Base-by-base conservation (phyloP, 2,113 vertebrate species). In the Mobula hypostoma region DNA sequence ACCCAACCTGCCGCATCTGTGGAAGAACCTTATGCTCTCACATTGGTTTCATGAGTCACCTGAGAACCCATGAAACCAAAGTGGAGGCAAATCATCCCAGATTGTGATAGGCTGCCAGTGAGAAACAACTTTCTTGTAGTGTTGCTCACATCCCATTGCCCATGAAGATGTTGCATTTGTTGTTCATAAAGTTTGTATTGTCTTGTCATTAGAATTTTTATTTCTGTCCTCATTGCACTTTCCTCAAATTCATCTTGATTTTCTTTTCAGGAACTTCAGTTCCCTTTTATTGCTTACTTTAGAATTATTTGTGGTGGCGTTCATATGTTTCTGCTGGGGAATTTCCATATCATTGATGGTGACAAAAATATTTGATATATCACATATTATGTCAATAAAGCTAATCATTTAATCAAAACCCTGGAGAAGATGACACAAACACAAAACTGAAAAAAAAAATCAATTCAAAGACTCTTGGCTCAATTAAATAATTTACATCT, bases 401-500 rank as follows among this genome's bases (percentile, higher is more conserved):
- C 32, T 36, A 32, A 36, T 27, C 17, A 15, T 66, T 68, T 19
- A 91, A 91, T 91, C 66, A 6, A 32, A 91, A 91, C n/a, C 19
- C 88, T 70, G 6, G 6, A 91, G 88, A 32, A 17, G 66, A 91
- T 91, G 61, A 70, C 63, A 91, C 17, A 91, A 91, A 70, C 8
- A 5, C 63, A 21, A 68, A 36, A 91, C n/a, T 36, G 88, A 70
- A 91, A 68, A 29, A 29, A 36, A 32, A 70, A 91, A 70, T 91
- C 88, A 91, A 91, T 91, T 36, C 63, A 5, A 14, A n/a, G 87
- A 68, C 87, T 68, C 5, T 90, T 90, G 66, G 27, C 63, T 63
- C 88, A 91, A 91, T 91, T 91, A 91, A 91, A 91, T 40, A 36
- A 70, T 91, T 32, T 91, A n/a, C 88, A 91, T 70, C 15, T 70